Base-by-base conservation (phyloP, 2,888 invertebrate species). In the Lordiphosa fenestrarum region DNA sequence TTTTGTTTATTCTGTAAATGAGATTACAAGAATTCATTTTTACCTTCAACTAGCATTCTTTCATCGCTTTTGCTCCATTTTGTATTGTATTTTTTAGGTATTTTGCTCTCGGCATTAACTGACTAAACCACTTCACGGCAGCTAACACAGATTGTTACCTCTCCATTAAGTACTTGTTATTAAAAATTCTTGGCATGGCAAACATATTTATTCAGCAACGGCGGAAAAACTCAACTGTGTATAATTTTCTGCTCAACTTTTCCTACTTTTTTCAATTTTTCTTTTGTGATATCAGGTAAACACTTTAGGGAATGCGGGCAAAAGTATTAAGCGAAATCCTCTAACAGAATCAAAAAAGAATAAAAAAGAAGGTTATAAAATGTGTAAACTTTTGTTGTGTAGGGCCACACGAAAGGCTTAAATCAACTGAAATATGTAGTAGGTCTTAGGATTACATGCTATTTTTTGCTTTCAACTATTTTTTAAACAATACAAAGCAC, bases 141-240 rank as follows among this genome's bases (percentile, higher is more conserved):
- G 50, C 33, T 48, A 42, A 33, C 60, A 12, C 13, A 10, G 51
- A 57, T 47, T 47, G 66, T 66, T 66, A 52, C 60, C 60, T 66
- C 48, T 39, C 30, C 52, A 52, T 58, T 59, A 64, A 64, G 64
- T 41, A 49, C 13, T 49, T 59, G 46, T 66, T 65, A 66, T 65
- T 66, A 67, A 66, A 53, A 53, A 65, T 60, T 53, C 35, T 46
- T 25, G 36, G 41, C 61, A 33, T 51, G 25, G 46, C 47, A 49
- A 66, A 59, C 64, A 66, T 66, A 33, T 59, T 65, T 59, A 15
- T 15, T 33, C 33, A 30, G 44, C 30, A 38, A 15, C 10, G 9
- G 35, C 38, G 30, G 46, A 25, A 7, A 23, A n/a, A 13, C 21
- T n/a, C 13, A 41, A 38, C 37, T 49, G 39, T 66, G 47, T 66